A percentile compares a stretch with the other conserved stretches of the same genome.
phyloP scores from a whole-genome alignment of 2,113 vertebrate genomes.

The Vidua macroura region DNA sequence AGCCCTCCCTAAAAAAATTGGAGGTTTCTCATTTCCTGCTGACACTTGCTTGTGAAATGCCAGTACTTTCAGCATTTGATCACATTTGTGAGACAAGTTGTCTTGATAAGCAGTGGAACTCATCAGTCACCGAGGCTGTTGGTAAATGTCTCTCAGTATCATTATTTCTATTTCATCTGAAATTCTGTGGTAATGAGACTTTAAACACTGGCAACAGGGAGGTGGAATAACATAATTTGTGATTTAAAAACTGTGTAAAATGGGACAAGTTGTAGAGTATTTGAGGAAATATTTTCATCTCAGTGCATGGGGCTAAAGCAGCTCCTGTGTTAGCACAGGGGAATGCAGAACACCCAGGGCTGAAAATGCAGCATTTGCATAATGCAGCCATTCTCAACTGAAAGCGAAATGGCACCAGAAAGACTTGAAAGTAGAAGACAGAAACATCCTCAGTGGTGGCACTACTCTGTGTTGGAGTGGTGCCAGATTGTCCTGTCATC shows the following conservation, averaged over 20 bases:
- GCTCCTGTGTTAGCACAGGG: background rate
- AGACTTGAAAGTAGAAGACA: background rate
- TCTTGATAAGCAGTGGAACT: background rate
- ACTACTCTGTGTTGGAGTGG: background rate
- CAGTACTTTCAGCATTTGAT: background rate
- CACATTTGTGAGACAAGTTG: background rate
- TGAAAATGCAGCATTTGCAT: background rate
- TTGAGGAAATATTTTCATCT: background rate
- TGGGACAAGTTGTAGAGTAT: background rate
- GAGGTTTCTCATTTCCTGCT: background rate
- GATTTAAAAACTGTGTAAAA: background rate
- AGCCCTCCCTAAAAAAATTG: background rate
- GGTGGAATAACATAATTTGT: background rate
- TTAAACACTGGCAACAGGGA: conserved; percentile 4
- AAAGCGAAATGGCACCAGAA: background rate
- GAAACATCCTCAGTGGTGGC: background rate
- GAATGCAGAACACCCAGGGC: accelerated
- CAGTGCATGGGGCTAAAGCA: background rate
- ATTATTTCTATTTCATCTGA: conserved; percentile 1
- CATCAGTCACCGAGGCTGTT: background rate
- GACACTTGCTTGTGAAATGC: background rate
- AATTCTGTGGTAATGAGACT: conserved; percentile 2
- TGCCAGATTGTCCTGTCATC: background rate
- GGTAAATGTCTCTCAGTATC: background rate
- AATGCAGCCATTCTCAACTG: background rate